Base-by-base conservation (phyloP, 2,888 invertebrate species). In the Xylota sylvarum region DNA sequence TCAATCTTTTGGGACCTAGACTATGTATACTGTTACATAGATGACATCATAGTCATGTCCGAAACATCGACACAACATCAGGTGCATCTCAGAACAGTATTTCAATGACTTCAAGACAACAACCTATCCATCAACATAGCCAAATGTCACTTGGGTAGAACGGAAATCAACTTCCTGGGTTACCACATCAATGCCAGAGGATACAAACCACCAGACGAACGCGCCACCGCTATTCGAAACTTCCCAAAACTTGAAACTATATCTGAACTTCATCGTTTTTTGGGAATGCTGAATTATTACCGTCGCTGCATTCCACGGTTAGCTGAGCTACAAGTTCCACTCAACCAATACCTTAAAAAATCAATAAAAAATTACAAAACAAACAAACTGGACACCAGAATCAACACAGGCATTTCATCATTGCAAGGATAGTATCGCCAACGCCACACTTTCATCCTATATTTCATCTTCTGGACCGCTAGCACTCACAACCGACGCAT, bases 201-300 rank as follows among this genome's bases (percentile, higher is more conserved):
- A n/a, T 55, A 55, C n/a, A 27, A 30, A 32, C 55, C 55, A 2
- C 55, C 55, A n/a, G 32, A 55, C 9, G 55, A n/a, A 12, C 55
- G 55, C n/a, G n/a, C 32, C 5, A 0, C 5, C 5, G 50, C 50
- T 6, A 50, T 50, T 12, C 10, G 7, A 17, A 7, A 48, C 6
- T 50, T 50, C n/a, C 10, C 30, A n/a, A 55, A 55, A 32, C 55
- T 32, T 32, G 9, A 32, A 55, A 55, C 55, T 5, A 30, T 32
- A 5, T n/a, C 12, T 14, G 55, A 32, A 5, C 55, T 55, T 32
- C 32, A 32, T 12, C 55, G 55, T 32, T 55, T 55, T 32, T 27
- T 55, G 32, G 32, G 55, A n/a, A 55, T 56, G 35, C 14, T 35
- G 30, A 56, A 56, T 17, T 56, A 35, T 7, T 56, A 56, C 35